Evolutionary conservation across 2,113 vertebrate species (phyloP), one percentile per base, ranked within the genome.

Genomic region (Nanger granti): DNA sequence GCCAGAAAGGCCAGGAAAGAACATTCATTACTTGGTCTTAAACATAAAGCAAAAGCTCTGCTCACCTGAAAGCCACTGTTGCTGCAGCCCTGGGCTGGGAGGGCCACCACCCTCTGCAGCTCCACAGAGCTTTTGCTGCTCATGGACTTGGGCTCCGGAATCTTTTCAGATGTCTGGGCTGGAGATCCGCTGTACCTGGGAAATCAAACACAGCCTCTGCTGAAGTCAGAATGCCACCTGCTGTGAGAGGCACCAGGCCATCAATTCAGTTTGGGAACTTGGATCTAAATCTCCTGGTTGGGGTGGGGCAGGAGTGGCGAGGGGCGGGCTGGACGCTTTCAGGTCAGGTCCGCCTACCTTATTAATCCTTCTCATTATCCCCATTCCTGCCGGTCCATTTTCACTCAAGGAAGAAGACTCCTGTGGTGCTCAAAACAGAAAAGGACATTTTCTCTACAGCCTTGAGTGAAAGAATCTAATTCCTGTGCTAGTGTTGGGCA

Each of bases 51-150:
- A 20, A 96, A 95, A 94, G 4, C 4, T 8, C 0, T 15, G 0
- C 98, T 98, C 97, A 99, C 99, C 99, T 98, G 98, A 93, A 98
- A 99, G 57, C 95, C 91, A 29, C 92, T 6, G 64, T 99, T 99
- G 84, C 64, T 64, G 55, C 44, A 90, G 95, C 98, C 59, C 47
- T 93, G 24, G 0, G 57, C n/a, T 18, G 26, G 10, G 2, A 87
- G 26, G n/a, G n/a, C 3, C 0, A 37, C 14, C 22, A n/a, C 41
- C 28, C 80, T 76, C 8, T 12, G 93, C 93, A 98, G 82, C 66
- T 98, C 98, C 98, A 98, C 86, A 4, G 15, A 6, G 2, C 15
- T 17, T 26, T 37, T 8, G 41, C 80, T 47, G 79, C 29, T 57
- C 37, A 28, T 66, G 93, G 66, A 29, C 8, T 69, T 28, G 94